Conservation (phyloP, 2,888 invertebrate species). For the Caprella mutica region DNA sequence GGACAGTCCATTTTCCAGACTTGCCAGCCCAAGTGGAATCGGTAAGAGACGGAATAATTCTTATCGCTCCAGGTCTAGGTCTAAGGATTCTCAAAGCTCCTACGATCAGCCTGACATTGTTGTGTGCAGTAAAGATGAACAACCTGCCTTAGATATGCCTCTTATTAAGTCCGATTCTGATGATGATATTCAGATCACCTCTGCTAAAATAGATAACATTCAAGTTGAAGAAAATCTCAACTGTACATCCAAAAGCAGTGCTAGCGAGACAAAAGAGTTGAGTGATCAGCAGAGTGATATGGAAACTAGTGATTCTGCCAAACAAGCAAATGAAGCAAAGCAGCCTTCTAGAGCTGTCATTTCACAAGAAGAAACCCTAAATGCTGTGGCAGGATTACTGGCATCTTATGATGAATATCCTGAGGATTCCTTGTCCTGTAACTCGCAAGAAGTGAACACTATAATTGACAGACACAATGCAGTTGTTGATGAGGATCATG, state of each 20-base stretch:
- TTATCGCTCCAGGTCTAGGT: neutral
- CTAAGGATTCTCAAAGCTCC: neutral
- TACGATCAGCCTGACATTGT: slow-evolving; percentile 5
- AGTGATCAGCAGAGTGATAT: neutral
- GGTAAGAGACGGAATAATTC: neutral
- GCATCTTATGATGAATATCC: slow-evolving; percentile 30
- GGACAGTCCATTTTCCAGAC: neutral
- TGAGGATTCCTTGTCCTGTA: slow-evolving; percentile 16
- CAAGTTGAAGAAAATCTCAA: slow-evolving; percentile 15
- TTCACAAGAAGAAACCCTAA: slow-evolving; percentile 33
- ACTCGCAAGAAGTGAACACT: slow-evolving; percentile 22
- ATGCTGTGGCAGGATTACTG: slow-evolving; percentile 31
- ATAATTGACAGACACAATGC: slow-evolving; percentile 20
- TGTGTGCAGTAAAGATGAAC: too few species aligned
- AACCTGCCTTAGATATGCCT: slow-evolving; percentile 16
- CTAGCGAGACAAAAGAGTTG: neutral
- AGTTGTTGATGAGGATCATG: slow-evolving; percentile 26
- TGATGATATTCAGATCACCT: slow-evolving; percentile 13
- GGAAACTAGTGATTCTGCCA: too few species aligned
- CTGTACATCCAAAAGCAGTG: neutral
- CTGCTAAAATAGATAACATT: slow-evolving; percentile 16
- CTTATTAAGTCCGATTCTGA: slow-evolving; percentile 13
- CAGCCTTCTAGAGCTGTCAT: slow-evolving; percentile 23
- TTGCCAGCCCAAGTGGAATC: neutral
- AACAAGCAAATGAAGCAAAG: neutral